Evolutionary conservation across 2,888 invertebrate genomes (phyloP).

Genomic region (Athrips mouffetella): DNA sequence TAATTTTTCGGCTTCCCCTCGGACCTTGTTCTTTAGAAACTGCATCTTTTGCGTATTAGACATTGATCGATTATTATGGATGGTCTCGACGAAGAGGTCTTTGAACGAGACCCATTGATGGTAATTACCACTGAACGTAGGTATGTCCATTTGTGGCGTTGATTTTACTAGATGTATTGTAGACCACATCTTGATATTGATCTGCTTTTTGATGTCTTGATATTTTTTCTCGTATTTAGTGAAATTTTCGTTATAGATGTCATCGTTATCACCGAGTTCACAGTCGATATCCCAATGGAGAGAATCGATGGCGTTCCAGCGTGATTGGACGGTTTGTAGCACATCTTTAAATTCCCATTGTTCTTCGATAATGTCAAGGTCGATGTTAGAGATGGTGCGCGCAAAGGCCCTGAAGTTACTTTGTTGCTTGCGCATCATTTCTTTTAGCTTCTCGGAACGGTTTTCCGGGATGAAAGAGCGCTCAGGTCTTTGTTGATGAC

Average conservation of each 20-base stretch:
- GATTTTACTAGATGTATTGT: background rate
- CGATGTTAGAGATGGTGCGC: too few relatives aligned
- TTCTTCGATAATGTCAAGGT: too few relatives aligned
- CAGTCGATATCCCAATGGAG: background rate
- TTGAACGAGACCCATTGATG: background rate
- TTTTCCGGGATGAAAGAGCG: too few relatives aligned
- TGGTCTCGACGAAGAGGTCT: background rate
- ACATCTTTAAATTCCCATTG: too few relatives aligned
- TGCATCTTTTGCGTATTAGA: constrained; percentile 17
- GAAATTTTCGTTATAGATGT: background rate
- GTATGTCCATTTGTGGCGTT: background rate
- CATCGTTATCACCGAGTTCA: background rate
- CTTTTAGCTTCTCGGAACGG: too few relatives aligned
- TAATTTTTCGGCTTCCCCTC: constrained; percentile 14
- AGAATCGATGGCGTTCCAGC: background rate
- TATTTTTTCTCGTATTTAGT: background rate
- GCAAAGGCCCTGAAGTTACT: too few relatives aligned
- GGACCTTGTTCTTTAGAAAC: constrained; percentile 13
- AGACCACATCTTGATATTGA: background rate
- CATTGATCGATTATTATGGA: background rate
- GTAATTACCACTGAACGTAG: background rate
- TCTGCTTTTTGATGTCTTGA: background rate
- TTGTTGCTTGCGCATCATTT: too few relatives aligned
- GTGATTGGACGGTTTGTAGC: too few relatives aligned
- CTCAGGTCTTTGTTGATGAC: too few relatives aligned